These are phyloP conservation scores for Chaetorhynchus papuensis DNA, from an alignment of 2,113 vertebrate genomes.

Conservation along the genomic window DNA sequence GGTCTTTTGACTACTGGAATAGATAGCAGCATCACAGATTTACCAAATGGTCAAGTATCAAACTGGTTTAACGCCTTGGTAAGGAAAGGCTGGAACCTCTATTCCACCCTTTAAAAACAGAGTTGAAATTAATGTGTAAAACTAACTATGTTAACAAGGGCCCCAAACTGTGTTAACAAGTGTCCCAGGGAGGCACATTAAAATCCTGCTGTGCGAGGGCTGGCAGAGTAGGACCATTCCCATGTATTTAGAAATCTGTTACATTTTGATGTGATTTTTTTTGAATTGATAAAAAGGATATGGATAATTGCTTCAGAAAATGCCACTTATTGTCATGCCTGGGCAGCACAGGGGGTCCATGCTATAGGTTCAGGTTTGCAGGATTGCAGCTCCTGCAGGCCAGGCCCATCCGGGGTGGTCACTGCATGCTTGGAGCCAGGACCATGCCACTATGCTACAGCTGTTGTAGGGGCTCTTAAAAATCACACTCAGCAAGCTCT, in stretches of 20 bases:
- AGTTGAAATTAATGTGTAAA: background rate
- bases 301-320: background rate
- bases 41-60: background rate
- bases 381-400: background rate
- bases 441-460: background rate
- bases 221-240: background rate
- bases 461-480: background rate
- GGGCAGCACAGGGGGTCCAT: background rate
- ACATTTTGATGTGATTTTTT: background rate
- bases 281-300: background rate
- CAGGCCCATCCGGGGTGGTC: background rate
- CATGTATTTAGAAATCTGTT: background rate
- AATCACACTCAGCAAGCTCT: background rate
- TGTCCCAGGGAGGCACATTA: background rate
- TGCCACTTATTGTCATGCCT: background rate
- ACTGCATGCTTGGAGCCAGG: background rate
- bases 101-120: background rate
- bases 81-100: background rate
- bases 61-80: background rate
- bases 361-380: background rate
- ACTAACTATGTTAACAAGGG: background rate
- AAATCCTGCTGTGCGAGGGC: background rate
- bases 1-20: background rate
- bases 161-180: background rate
- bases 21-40: background rate